Evolutionary conservation across 2,888 invertebrate genomes (phyloP).

Genomic region (Dasypogon diadema): DNA sequence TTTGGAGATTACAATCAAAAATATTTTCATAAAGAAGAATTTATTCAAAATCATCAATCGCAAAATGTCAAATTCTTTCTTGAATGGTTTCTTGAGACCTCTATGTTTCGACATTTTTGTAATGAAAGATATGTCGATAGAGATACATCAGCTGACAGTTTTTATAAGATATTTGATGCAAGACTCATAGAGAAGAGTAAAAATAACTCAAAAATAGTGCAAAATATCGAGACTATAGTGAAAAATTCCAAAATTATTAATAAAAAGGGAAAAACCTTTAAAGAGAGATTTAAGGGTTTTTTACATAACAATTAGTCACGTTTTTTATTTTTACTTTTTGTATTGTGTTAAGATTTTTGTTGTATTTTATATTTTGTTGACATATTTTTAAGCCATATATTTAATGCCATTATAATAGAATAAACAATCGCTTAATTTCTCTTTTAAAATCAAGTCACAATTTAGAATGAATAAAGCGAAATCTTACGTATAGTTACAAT

Average conservation of each 20-base stretch:
- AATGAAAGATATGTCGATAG: constrained; percentile 37
- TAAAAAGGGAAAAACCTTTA: constrained; percentile 60
- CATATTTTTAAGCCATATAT: constrained; percentile 22
- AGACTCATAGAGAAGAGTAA: constrained; percentile 60
- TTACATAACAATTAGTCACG: constrained; percentile 54
- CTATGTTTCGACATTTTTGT: constrained; percentile 82
- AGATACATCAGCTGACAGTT: constrained; percentile 29
- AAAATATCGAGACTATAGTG: constrained; percentile 60
- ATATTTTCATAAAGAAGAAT: constrained; percentile 77
- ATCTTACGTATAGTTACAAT: too few relatives aligned
- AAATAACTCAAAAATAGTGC: constrained; percentile 58
- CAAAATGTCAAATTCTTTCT: constrained; percentile 80
- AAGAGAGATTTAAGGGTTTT: constrained; percentile 60
- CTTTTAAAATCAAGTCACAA: background rate
- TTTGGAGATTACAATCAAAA: constrained; percentile 75
- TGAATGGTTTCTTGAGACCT: constrained; percentile 89
- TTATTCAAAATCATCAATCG: constrained; percentile 75
- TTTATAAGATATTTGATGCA: constrained; percentile 60
- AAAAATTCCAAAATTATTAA: constrained; percentile 60
- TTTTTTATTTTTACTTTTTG: background rate
- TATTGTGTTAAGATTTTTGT: constrained; percentile 11
- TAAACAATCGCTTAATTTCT: background rate
- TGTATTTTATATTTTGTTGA: constrained; percentile 4
- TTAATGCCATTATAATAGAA: constrained; percentile 7
- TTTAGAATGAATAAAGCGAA: too few relatives aligned